Evolutionary conservation across 1,140 invertebrate genomes (phyloP), one percentile per base, ranked within the genome.

Genomic region (Laodelphax striatellus): DNA sequence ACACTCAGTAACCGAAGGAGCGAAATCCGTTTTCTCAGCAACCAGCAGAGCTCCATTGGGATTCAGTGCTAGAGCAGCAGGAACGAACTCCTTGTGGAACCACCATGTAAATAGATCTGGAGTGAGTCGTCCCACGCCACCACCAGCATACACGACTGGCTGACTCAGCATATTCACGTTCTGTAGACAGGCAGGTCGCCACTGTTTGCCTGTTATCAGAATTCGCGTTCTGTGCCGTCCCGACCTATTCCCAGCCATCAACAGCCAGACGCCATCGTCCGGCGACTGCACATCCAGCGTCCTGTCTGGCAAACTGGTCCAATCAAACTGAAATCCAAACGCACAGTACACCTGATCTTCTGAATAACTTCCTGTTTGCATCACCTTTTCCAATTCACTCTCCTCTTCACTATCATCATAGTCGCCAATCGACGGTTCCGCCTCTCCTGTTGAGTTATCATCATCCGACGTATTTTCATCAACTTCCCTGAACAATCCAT

Each of bases 151-250:
- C 8, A 79, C 72, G 0, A 79, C 77, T 6, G 78, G 77, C 53
- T 79, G 77, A 38, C 71, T 79, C 5, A 78, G 55, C 76, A 78
- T 78, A 66, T 80, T 78, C n/a, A 79, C 77, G 34, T 70, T 66
- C 19, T 71, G 67, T 8, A 79, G 61, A 66, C 77, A 79, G 13
- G 69, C 65, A 0, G 77, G 78, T 31, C 76, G 67, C 76, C 77
- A 79, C 58, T 76, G 66, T 21, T 71, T 72, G 5, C 77, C 77
- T 0, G 75, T 72, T 0, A 79, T 75, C 55, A 79, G 65, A 1
- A 80, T 64, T 21, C 77, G 66, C 4, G 77, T 79, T 24, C 77
- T 64, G 59, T 79, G 77, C 24, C 73, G 67, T 6, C 78, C 77
- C 14, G 72, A 73, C 53, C 72, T 71, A 67, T 79, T 77, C 0